Conservation (phyloP, 2,888 invertebrate species). For the Acronicta leporina region DNA sequence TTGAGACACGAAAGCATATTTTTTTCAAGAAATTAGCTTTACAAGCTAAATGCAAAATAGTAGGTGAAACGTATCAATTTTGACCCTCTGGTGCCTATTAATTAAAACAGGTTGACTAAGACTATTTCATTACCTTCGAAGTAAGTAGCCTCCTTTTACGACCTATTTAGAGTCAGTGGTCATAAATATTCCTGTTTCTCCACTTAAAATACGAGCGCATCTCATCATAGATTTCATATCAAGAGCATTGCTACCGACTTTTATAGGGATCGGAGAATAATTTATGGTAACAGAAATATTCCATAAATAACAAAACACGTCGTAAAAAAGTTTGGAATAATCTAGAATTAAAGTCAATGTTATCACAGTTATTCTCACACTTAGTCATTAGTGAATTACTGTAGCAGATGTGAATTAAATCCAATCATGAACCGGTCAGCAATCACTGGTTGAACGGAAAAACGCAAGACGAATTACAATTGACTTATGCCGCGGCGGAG, state of each 20-base stretch:
- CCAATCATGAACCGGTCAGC: slow-evolving; percentile 11
- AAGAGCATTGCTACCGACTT: slow-evolving; percentile 39
- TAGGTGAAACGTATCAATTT: too few relatives aligned
- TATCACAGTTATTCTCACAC: slow-evolving; percentile 3
- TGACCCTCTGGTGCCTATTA: neutral
- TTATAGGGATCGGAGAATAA: slow-evolving; percentile 32
- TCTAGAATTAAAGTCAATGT: slow-evolving; percentile 4
- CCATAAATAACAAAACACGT: slow-evolving; percentile 11
- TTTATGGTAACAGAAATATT: slow-evolving; percentile 32
- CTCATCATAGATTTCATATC: slow-evolving; percentile 49
- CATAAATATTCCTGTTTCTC: slow-evolving; percentile 42
- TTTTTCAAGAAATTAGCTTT: too few relatives aligned
- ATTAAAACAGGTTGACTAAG: neutral
- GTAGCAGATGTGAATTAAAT: slow-evolving; percentile 13
- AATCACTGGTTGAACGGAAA: slow-evolving; percentile 17
- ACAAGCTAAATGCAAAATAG: too few relatives aligned
- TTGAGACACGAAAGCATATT: too few relatives aligned
- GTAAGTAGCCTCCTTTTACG: slow-evolving; percentile 38
- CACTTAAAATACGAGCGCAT: slow-evolving; percentile 40
- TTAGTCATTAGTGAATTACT: slow-evolving; percentile 5
- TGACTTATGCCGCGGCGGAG: neutral
- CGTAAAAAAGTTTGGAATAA: slow-evolving; percentile 3
- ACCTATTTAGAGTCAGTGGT: slow-evolving; percentile 21
- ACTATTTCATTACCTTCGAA: slow-evolving; percentile 3
- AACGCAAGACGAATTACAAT: slow-evolving; percentile 21